Evolutionary conservation across 2,888 invertebrate species (phyloP), one percentile per base, ranked within the genome.

Genomic region (Leptopterna dolabrata): DNA sequence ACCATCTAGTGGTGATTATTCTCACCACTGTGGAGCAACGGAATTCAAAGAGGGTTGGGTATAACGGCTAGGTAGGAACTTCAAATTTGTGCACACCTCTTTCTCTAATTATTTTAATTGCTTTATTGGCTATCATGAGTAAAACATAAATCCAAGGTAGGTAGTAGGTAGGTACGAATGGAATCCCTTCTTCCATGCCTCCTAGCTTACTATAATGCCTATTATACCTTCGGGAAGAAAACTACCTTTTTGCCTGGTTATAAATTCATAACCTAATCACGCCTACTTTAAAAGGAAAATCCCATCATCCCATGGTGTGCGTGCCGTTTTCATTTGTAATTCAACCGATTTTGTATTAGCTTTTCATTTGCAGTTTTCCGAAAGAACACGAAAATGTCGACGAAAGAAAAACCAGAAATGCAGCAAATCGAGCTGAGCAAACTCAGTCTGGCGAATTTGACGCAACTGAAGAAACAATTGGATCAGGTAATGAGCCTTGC

Each of bases 401-500:
- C 84, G 14, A 89, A 89, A 87, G 88, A 89, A 29, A 88, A 87
- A 70, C 88, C 86, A 55, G 88, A 88, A 70, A 83, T 88, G 85
- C 88, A 88, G 76, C 87, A 88, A 83, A 88, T 89, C 41, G 90
- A 90, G 55, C 87, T 90, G 14, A 70, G 83, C 63, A 88, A 86
- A 91, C 93, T 98, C 89, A 95, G 94, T 92, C 92, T 97, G 84
- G 95, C 95, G 90, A 97, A 97, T 92, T 94, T 98, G 91, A 94
- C 95, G 90, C 95, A 96, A 91, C 92, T 98, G 87, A 97, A 96
- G 92, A 96, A 96, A 91, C 97, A 97, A 93, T 93, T 98, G 90
- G 97, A 98, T 92, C 95, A 96, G 93, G 96, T 96, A 91, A 91
- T 0, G 55, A 6, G 19, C 63, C 24, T 24, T n/a, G 14, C 16